These are phyloP conservation scores for Montipora sp. DNA, from an alignment of 64 coral and sea anemone genomes.

Conservation along the genomic window DNA sequence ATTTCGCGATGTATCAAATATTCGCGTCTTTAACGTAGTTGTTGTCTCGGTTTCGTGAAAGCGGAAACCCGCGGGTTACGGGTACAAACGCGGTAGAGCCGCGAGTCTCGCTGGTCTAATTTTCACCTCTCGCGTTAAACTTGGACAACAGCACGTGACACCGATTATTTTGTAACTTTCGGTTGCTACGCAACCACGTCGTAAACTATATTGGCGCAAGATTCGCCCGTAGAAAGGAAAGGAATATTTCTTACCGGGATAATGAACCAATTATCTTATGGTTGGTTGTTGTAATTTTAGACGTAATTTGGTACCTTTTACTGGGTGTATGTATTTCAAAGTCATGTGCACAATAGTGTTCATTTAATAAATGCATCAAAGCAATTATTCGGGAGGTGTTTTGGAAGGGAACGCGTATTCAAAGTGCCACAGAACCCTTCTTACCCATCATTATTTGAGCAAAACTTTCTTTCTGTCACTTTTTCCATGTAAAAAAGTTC, in stretches of 20 bases:
- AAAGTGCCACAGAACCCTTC: background rate
- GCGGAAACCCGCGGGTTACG: background rate
- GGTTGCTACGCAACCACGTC: background rate
- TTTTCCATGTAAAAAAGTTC: too few species aligned
- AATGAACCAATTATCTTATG: background rate
- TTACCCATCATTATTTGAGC: too few species aligned
- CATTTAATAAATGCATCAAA: background rate
- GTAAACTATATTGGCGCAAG: background rate
- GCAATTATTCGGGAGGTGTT: background rate
- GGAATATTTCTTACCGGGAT: background rate
- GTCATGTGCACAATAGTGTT: background rate
- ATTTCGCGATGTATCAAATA: too few species aligned
- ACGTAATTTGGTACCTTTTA: background rate
- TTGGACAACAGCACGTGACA: too few species aligned
- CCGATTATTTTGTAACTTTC: background rate
- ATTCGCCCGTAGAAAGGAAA: background rate
- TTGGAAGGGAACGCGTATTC: background rate
- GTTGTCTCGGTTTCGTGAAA: background rate
- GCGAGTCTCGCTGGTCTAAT: background rate
- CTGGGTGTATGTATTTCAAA: constrained; percentile 1
- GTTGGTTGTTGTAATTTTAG: background rate
- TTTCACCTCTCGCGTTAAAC: background rate
- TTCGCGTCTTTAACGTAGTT: too few species aligned
- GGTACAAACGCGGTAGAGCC: background rate
- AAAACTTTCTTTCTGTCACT: too few species aligned